phyloP scores from a whole-genome alignment of 53 echinoderm and acorn worm genomes.

The Stichopus horrens region DNA sequence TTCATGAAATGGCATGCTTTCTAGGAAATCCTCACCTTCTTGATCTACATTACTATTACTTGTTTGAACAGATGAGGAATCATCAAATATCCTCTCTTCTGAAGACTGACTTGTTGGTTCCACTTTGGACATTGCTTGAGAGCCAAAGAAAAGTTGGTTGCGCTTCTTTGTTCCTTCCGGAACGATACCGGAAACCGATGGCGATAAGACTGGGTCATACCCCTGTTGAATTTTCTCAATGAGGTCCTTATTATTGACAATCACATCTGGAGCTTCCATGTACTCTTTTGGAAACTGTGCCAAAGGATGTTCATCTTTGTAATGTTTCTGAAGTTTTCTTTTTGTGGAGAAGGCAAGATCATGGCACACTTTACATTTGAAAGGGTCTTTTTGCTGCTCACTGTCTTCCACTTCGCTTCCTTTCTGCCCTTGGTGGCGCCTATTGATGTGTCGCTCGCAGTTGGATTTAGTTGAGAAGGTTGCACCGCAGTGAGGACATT shows the following conservation, averaged over 20 bases:
- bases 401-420: conserved; percentile 8
- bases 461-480: conserved; percentile 99
- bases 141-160: conserved; percentile 39
- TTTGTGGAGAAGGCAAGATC: conserved; percentile 74
- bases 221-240: conserved; percentile 49
- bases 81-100: background rate
- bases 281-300: conserved; percentile 71
- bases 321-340: conserved; percentile 77
- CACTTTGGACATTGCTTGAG: background rate
- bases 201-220: conserved; percentile 41
- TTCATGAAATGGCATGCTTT: background rate
- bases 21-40: background rate
- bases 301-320: conserved; percentile 71
- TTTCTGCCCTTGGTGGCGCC: conserved; percentile 72
- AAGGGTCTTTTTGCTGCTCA: conserved; percentile 58
- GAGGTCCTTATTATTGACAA: conserved; percentile 43
- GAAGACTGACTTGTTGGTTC: background rate
- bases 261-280: conserved; percentile 51
- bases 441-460: conserved; percentile 94
- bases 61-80: background rate
- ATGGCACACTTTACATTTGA: conserved; percentile 80
- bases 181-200: conserved; percentile 41
- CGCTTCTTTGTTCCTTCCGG: conserved; percentile 56
- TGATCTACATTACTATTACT: background rate
- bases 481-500: conserved; percentile 91